Percentiles rank a stretch among this genome's conserved stretches.
phyloP scores from a whole-genome alignment of 2,113 vertebrate genomes.

The Bos taurus region DNA sequence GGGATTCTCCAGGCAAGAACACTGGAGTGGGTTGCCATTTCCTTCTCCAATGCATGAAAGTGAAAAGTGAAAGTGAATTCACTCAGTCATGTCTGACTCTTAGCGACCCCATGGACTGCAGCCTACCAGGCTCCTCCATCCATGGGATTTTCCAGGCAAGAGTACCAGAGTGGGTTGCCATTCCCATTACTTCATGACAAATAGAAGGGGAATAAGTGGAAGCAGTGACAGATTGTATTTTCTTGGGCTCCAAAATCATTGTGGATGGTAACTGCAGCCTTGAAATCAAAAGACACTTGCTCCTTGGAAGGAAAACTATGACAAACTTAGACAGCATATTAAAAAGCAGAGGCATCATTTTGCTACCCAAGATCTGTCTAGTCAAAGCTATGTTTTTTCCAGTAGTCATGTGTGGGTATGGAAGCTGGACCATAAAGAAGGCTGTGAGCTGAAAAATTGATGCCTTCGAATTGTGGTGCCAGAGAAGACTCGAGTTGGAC shows the following conservation, averaged over 20 bases:
- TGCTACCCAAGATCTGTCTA: neutral
- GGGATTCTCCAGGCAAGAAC: too few relatives aligned
- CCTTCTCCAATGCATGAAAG: too few relatives aligned
- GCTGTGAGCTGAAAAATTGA: neutral
- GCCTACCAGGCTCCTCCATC: too few relatives aligned
- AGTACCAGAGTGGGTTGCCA: neutral
- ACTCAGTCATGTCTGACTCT: too few relatives aligned
- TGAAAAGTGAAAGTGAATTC: too few relatives aligned
- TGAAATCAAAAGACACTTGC: neutral
- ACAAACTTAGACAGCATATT: neutral
- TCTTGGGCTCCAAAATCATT: neutral
- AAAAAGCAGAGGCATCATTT: neutral
- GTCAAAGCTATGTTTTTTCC: neutral
- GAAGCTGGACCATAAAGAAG: neutral
- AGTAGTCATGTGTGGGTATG: neutral
- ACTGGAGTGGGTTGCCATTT: too few relatives aligned
- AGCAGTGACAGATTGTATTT: neutral
- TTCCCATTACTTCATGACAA: neutral
- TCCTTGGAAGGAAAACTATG: neutral
- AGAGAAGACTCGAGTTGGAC: neutral
- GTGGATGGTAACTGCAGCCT: neutral
- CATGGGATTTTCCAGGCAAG: too few relatives aligned
- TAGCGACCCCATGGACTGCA: too few relatives aligned
- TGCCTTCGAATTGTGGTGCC: neutral
- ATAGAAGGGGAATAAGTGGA: neutral